Evolutionary conservation across 2,888 invertebrate genomes (phyloP), one percentile per base, ranked within the genome.

Genomic region (Dasysyrphus tricinctus): DNA sequence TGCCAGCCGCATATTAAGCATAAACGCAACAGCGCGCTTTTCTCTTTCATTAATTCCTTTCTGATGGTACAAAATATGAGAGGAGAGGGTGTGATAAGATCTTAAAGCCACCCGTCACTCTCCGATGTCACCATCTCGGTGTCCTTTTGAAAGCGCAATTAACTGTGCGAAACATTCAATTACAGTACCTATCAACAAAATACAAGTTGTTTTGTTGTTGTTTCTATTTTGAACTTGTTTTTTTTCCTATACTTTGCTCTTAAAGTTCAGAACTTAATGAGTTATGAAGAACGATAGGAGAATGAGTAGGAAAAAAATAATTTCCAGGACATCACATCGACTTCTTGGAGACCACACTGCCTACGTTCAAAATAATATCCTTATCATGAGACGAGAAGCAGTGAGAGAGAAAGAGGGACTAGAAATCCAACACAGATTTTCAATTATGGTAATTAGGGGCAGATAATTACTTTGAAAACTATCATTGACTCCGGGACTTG

Each of bases 401-500:
- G n/a, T n/a, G n/a, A 61, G 61, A 8, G 57, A 9, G 16, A 14
- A n/a, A 2, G 0, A 34, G n/a, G 5, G 7, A 2, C 1, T 14
- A 4, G 2, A 0, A 75, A 44, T 69, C 73, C 69, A 63, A 73
- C 85, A 78, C 77, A 70, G 85, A 86, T 82, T 86, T 81, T 86
- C 82, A 86, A 86, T 77, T 78, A 86, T 82, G 82, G 82, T 82
- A 81, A 86, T 86, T 86, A 86, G 81, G 82, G 81, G 75, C 82
- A 81, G 86, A 81, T 86, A 81, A 86, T 86, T 86, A 82, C 82
- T 86, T 86, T 75, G 82, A 42, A 86, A 86, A 86, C 86, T 86
- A 86, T 86, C 86, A 81, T 75, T 79, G 85, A 80, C 85, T 77
- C 61, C 29, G 63, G 80, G 51, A 72, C 44, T 51, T n/a, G 11